Base-by-base conservation (phyloP, 2,888 invertebrate species). In the Pediacus dermestoides region DNA sequence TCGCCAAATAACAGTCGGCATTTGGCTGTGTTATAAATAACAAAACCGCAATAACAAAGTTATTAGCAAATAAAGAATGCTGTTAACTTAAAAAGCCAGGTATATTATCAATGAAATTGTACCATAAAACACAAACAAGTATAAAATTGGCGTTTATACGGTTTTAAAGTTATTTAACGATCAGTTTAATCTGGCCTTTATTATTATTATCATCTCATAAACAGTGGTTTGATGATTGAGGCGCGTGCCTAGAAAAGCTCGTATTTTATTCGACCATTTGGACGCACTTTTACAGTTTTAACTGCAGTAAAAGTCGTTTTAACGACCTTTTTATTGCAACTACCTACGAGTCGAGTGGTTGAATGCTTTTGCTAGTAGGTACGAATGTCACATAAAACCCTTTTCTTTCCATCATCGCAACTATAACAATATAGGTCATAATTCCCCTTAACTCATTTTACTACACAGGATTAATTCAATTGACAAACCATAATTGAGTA, bases 221-320 rank as follows among this genome's bases (percentile, higher is more conserved):
- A 65, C 60, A 54, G 61, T 50, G 58, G 60, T 60, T 62, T 58
- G 58, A 59, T 57, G 61, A 61, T 58, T 56, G 61, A 48, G 63
- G 59, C 65, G 59, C 66, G 66, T 64, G 66, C 64, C 64, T 67
- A 67, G 66, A 62, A 53, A 60, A 57, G 58, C 53, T 60, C 61
- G 62, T 65, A 63, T 64, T 64, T 65, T 64, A 63, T 64, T 62
- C 57, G 60, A 58, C 61, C 58, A 58, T 64, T 60, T 50, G 61
- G 65, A 67, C 67, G 66, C 68, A 67, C 64, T 67, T 64, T 66
- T 66, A 68, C 65, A 66, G 64, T 69, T 69, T 68, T 66, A 68
- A 68, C 63, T 66, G 67, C 64, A 63, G 63, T 68, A 69, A 68
- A 69, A 68, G 66, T 66, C 67, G 52, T 55, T 68, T 70, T 69